Evolutionary conservation across 2,113 vertebrate genomes (phyloP), one percentile per base, ranked within the genome.

Genomic region (Aspidoscelis tigris): DNA sequence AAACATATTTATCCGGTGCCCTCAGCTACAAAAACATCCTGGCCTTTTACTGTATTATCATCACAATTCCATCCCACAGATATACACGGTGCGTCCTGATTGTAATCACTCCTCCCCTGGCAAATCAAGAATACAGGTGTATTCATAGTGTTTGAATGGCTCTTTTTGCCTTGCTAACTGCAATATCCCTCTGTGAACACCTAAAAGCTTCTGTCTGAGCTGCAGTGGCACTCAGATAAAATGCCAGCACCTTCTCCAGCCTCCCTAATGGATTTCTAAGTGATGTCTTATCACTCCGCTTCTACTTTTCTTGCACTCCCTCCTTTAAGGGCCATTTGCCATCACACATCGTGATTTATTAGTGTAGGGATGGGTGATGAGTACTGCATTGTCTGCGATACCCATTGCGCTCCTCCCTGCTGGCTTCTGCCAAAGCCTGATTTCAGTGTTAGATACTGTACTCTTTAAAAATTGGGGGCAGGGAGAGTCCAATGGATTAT

Each of bases 181-280:
- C 11, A 79, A 77, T 82, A 26, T 87, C 41, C 2, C n/a, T 80
- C 2, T 0, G 18, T 6, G n/a, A 50, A 55, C 47, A 61, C 21
- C 66, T 78, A 44, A 22, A 12, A 84, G 16, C n/a, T 80, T 16
- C 22, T 74, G 69, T 0, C 78, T 86, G 11, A 68, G 43, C 43
- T 74, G 55, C 12, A 2, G 14, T 39, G 64, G 76, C 82, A 61
- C 83, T 50, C 58, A 81, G 71, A 84, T 68, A 61, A 87, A 85
- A 65, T 0, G 16, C 78, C 75, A 75, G 78, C 76, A 85, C 70
- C 71, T 87, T 85, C 74, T 64, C 76, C 68, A 81, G 80, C 41
- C 21, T 75, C 50, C 83, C 9, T 70, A 86, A 84, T n/a, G 66
- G 81, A 87, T 88, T 78, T 85, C 75, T 58, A 86, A 91, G 89